Base-by-base conservation (phyloP, 2,888 invertebrate genomes). In the Tanypteryx hageni region DNA sequence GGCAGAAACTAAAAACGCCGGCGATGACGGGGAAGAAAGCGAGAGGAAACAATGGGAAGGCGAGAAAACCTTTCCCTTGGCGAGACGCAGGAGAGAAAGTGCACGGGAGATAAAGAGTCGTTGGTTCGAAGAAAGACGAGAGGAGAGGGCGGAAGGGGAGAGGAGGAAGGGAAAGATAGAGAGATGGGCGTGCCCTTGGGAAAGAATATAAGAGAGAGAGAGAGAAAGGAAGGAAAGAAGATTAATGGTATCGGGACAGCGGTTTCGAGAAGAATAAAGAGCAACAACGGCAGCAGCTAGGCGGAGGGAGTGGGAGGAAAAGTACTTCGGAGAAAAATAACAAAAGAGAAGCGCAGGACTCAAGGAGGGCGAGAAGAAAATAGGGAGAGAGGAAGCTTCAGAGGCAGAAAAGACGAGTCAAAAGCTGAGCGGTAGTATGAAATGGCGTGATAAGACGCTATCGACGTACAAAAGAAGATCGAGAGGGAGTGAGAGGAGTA, bases 1-100 rank as follows among this genome's bases (percentile, higher is more conserved):
- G 76, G 76, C 76, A 76, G 22, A 76, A 76, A 76, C 76, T 76
- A 76, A 76, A 76, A 76, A 76, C 76, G 76, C 22, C 76, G 22
- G 22, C 76, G 76, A 76, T 76, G 76, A 76, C 76, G 22, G 22
- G 22, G 76, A 76, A 27, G 76, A 76, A 76, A 76, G 76, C 76
- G 22, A 13, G 22, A 76, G 76, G 76, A 76, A 76, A 76, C 76
- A 76, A 76, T 76, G 76, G 76, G 1, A 61, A 18, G 44, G 44
- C 44, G 18, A 61, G 61, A 61, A 61, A 18, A 61, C 22, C 76
- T 76, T 22, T 76, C 18, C 61, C 61, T 61, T 27, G 4, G 44
- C 44, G 44, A 44, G 44, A 44, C 44, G 44, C 44, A 44, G 44
- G 44, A 22, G 76, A 76, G 76, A 76, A 76, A 76, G 76, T 76